phyloP scores from a whole-genome alignment of 2,113 vertebrate genomes.

The Butorides virescens region DNA sequence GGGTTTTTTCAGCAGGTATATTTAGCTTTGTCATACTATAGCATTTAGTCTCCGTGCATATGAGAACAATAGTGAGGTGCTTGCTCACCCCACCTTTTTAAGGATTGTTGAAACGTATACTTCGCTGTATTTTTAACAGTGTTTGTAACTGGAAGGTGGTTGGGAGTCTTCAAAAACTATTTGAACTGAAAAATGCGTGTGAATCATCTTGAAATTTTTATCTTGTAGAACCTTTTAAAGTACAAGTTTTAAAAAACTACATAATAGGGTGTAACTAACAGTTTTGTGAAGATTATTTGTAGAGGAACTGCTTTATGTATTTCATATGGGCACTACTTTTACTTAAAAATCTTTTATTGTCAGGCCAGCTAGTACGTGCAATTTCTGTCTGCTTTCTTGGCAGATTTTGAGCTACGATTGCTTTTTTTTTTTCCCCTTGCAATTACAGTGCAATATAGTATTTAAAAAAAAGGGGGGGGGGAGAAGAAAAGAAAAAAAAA shows the following conservation, averaged over 20 bases:
- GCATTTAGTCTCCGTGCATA: not conserved
- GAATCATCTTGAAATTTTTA: not conserved
- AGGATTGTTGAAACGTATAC: not conserved
- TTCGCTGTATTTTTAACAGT: not conserved
- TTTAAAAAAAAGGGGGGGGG: not conserved
- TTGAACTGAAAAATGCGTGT: not conserved
- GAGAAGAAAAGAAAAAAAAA: too few relatives aligned
- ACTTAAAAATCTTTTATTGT: not conserved
- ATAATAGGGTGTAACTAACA: not conserved
- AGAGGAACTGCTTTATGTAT: not conserved
- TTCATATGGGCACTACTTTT: not conserved
- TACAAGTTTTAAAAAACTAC: not conserved
- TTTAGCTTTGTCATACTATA: conserved; percentile 1
- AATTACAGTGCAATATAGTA: not conserved
- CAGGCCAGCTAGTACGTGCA: not conserved
- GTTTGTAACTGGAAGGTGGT: not conserved
- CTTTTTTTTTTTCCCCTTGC: not conserved
- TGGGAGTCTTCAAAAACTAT: not conserved
- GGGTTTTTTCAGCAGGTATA: not conserved
- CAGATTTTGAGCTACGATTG: not conserved
- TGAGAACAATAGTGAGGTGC: not conserved
- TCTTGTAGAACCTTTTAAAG: not conserved
- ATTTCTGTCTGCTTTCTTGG: not conserved
- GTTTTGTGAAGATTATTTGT: not conserved
- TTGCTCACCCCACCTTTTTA: not conserved